These are phyloP conservation scores for Heliopora coerulea DNA, from an alignment of 92 coral and sea anemone genomes.

Conservation along the genomic window DNA sequence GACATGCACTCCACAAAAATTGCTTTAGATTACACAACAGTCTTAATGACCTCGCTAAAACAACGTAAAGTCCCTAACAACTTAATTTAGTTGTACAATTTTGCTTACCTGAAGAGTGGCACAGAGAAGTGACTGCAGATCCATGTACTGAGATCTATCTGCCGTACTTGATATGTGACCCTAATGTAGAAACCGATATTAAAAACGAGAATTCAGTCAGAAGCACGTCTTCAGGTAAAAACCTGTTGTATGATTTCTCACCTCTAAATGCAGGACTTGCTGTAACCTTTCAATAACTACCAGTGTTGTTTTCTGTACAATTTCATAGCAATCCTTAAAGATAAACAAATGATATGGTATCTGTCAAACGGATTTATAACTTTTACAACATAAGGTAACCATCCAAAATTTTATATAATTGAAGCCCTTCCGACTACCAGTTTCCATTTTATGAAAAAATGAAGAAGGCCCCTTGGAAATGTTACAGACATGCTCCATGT, in stretches of 20 bases:
- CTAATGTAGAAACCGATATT: too few relatives aligned
- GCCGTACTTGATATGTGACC: conserved; percentile 48
- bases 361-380: too few relatives aligned
- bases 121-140: conserved; percentile 91
- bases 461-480: too few relatives aligned
- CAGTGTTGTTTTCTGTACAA: conserved; percentile 84
- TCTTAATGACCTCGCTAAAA: too few relatives aligned
- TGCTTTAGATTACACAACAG: too few relatives aligned
- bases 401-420: background rate
- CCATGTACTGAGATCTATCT: conserved; percentile 88
- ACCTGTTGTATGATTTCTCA: conserved; percentile 17
- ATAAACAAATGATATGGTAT: too few relatives aligned
- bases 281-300: conserved; percentile 76
- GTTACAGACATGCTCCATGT: too few relatives aligned
- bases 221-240: background rate
- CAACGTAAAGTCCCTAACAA: too few relatives aligned
- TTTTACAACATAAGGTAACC: too few relatives aligned
- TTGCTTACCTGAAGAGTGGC: conserved; percentile 99
- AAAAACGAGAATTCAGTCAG: conserved; percentile 23
- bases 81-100: too few relatives aligned
- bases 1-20: too few relatives aligned
- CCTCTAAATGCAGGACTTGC: conserved; percentile 76
- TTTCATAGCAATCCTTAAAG: conserved; percentile 79
- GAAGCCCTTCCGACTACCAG: background rate
- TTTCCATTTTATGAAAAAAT: too few relatives aligned